phyloP scores from a whole-genome alignment of 2,113 vertebrate genomes.

The Meleagris gallopavo region DNA sequence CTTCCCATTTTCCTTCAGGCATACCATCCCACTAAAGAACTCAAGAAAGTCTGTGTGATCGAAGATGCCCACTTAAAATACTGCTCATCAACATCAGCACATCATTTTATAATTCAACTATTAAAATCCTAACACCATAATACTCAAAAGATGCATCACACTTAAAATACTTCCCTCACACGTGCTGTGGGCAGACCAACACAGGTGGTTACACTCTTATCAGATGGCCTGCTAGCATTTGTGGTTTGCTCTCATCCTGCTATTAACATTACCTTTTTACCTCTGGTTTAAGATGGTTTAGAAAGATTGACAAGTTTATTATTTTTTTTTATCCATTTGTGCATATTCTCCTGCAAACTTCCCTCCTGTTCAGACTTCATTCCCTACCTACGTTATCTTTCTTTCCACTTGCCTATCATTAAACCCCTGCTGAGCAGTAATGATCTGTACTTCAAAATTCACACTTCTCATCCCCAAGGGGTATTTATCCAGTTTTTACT shows the following conservation, averaged over 20 bases:
- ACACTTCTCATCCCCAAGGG: slow-evolving; percentile 7
- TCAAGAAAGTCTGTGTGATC: rapidly evolving
- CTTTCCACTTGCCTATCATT: slow-evolving; percentile 47
- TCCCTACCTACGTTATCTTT: slow-evolving; percentile 23
- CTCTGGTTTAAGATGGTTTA: neutral
- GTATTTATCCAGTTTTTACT: neutral
- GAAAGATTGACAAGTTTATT: neutral
- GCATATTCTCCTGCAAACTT: neutral
- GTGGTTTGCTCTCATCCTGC: neutral
- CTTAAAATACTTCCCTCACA: neutral
- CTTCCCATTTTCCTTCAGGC: neutral
- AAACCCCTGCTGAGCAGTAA: slow-evolving; percentile 54
- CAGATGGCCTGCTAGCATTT: neutral
- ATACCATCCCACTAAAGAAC: neutral
- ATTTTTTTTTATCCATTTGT: neutral
- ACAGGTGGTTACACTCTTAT: neutral
- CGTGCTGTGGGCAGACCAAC: neutral
- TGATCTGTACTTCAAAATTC: slow-evolving; percentile 53
- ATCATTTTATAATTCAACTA: neutral
- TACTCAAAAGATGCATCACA: neutral
- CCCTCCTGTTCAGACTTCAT: neutral
- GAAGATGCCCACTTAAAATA: neutral
- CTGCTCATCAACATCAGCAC: neutral
- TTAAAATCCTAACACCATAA: neutral
- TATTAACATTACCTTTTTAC: neutral